These are phyloP conservation scores for Drosophila histrio DNA, from an alignment of 2,888 invertebrate species.

Conservation along the genomic window DNA sequence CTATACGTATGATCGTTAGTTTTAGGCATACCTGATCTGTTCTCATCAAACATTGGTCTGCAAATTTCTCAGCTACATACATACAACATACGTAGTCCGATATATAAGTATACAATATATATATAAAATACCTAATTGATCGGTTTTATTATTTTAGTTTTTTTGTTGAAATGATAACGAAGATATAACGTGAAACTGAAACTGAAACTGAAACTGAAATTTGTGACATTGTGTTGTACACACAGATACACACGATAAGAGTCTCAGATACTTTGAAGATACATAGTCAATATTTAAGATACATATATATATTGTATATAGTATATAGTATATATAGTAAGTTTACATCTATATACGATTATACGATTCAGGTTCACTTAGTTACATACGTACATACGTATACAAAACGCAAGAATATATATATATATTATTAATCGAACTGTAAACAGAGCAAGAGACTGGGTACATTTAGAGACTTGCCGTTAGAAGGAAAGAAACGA, in stretches of 20 bases:
- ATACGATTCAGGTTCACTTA: slow-evolving; percentile 53
- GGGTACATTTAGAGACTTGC: slow-evolving; percentile 62
- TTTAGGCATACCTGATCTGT: slow-evolving; percentile 2
- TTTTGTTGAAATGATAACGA: not conserved
- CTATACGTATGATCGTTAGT: not conserved
- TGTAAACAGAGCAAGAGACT: slow-evolving; percentile 62
- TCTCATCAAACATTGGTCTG: slow-evolving; percentile 11
- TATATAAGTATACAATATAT: slow-evolving; percentile 11
- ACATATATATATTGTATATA: slow-evolving; percentile 13
- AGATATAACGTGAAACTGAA: not conserved
- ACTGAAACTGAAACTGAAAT: slow-evolving; percentile 2
- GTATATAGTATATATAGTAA: slow-evolving; percentile 29
- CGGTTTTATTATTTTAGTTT: not conserved
- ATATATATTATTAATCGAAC: slow-evolving; percentile 48
- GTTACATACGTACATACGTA: slow-evolving; percentile 62
- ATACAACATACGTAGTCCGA: slow-evolving; percentile 13
- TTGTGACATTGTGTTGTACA: slow-evolving; percentile 5
- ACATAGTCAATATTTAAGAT: slow-evolving; percentile 17
- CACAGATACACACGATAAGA: slow-evolving; percentile 13
- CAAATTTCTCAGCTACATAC: slow-evolving; percentile 40
- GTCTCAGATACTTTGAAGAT: slow-evolving; percentile 20
- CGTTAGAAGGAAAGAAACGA: slow-evolving; percentile 29
- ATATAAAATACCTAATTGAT: slow-evolving; percentile 6
- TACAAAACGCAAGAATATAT: slow-evolving; percentile 56
- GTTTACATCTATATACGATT: slow-evolving; percentile 47